Conservation (phyloP, 2,888 invertebrate species). For the Microdon myrmicae region DNA sequence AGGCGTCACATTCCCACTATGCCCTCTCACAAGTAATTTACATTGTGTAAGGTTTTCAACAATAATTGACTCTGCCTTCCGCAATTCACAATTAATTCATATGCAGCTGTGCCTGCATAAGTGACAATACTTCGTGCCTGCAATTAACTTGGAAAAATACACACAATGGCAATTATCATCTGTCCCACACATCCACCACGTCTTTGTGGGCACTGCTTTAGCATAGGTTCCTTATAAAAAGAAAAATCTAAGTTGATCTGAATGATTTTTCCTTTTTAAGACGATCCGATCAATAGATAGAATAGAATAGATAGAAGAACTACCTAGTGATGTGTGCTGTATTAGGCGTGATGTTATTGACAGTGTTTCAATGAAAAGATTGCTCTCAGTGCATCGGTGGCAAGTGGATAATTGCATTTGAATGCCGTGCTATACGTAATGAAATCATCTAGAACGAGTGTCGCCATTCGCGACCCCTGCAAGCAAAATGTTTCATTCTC, state of each 20-base stretch:
- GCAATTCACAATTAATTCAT: too few relatives aligned
- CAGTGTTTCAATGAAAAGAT: background rate
- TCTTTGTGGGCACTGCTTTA: background rate
- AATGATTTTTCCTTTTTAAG: constrained; percentile 15
- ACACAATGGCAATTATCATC: too few relatives aligned
- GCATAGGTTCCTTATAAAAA: background rate
- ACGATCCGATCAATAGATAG: constrained; percentile 11
- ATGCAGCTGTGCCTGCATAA: too few relatives aligned
- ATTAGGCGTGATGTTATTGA: constrained; percentile 7
- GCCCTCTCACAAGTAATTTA: too few relatives aligned
- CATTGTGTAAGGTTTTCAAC: too few relatives aligned
- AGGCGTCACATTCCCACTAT: too few relatives aligned
- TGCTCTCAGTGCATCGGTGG: constrained; percentile 10
- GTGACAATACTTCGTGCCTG: too few relatives aligned
- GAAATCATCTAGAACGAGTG: constrained; percentile 27
- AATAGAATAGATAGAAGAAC: constrained; percentile 1
- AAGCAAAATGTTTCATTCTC: constrained; percentile 16
- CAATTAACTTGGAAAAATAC: too few relatives aligned
- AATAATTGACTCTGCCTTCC: too few relatives aligned
- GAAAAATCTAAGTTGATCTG: background rate
- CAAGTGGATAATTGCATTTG: constrained; percentile 22
- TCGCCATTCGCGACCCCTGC: constrained; percentile 25
- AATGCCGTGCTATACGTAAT: constrained; percentile 24
- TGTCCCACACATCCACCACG: background rate
- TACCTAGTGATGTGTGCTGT: background rate